phyloP scores from a whole-genome alignment of 2,888 invertebrate genomes.

The Formica aserva region DNA sequence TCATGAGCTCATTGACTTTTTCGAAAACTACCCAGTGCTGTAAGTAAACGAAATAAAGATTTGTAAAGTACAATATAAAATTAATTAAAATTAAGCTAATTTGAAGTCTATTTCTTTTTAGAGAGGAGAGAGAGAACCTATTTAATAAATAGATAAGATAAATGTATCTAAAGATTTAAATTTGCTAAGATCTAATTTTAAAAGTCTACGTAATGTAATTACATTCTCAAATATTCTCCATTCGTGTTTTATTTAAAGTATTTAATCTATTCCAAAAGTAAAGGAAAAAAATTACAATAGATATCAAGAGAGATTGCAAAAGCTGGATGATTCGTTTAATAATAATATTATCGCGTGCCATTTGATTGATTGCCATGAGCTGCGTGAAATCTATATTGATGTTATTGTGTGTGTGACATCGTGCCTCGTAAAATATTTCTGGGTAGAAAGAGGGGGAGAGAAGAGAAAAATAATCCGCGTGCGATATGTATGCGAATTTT shows the following conservation, averaged over 20 bases:
- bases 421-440: not conserved
- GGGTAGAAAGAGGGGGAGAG: too few relatives aligned
- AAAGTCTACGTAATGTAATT: not conserved
- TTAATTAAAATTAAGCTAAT: not conserved
- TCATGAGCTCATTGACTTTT: constrained; percentile 90
- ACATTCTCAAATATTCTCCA: not conserved
- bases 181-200: not conserved
- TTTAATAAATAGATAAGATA: not conserved
- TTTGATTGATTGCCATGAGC: not conserved
- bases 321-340: not conserved
- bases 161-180: not conserved
- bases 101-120: not conserved
- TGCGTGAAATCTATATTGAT: not conserved
- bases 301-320: not conserved
- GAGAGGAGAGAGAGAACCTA: not conserved
- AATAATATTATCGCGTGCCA: not conserved
- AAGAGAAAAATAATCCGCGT: not conserved
- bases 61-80: not conserved
- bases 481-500: too few relatives aligned
- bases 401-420: too few relatives aligned
- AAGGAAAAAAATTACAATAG: not conserved
- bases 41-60: not conserved
- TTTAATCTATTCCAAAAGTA: not conserved
- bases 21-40: constrained; percentile 92
- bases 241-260: not conserved